Evolutionary conservation across 2,113 vertebrate genomes (phyloP), one percentile per base, ranked within the genome.

Genomic region (Monopterus albus): DNA sequence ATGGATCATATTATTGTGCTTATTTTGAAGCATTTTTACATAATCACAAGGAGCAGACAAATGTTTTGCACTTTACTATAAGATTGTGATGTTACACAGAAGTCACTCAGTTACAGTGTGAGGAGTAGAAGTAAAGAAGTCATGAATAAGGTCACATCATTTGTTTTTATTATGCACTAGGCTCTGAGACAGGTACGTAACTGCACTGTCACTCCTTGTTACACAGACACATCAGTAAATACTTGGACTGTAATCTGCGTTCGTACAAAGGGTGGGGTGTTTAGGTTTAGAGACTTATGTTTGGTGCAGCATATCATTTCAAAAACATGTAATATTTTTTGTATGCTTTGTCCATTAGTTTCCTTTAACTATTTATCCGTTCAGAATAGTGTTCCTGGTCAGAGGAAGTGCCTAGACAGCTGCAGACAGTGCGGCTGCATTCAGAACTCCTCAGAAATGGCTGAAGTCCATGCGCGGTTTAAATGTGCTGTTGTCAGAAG

Each of bases 31-130:
- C 90, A 84, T 89, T 71, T 12, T 63, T 60, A 49, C 21, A 50
- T 31, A 64, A 70, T 75, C 46, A 55, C 63, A 29, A 29, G 72
- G 78, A 79, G 64, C 67, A 72, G 86, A 83, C 71, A 46, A 88
- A 87, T 79, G 65, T 92, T 91, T 90, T 94, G 92, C 92, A 94
- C 93, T 93, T 94, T 94, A 93, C 91, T 91, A 87, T 87, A 72
- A 73, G 74, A 83, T 36, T 66, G 25, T 38, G n/a, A 57, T 26
- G 43, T 79, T 47, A 67, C 35, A 36, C 57, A 53, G 66, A 73
- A 70, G 75, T 79, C 63, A 64, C 52, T 40, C 23, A 42, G 75
- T 67, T 60, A 56, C 31, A 20, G 50, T n/a, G 65, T 47, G 33
- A 39, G 21, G 68, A 56, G 29, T 36, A 68, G 47, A 64, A 43